phyloP scores from a whole-genome alignment of 2,113 vertebrate genomes.

The Orycteropus afer region DNA sequence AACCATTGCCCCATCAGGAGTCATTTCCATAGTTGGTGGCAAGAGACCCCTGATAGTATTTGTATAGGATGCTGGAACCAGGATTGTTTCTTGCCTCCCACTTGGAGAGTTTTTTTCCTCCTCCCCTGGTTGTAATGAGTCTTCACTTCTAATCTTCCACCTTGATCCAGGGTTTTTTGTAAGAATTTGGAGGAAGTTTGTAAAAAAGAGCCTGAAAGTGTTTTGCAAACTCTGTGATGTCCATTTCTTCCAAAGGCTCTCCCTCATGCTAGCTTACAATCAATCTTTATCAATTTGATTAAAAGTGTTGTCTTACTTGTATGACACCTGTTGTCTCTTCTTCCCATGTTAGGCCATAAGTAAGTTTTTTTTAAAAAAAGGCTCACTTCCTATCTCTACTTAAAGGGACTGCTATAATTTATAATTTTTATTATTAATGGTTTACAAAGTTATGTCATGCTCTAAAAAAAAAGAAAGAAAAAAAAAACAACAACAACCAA shows the following conservation, averaged over 20 bases:
- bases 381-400: background rate
- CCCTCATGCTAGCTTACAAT: background rate
- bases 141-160: background rate
- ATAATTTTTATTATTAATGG: background rate
- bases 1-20: too few relatives aligned
- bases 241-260: background rate
- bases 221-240: background rate
- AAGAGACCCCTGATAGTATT: background rate
- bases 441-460: constrained; percentile 19
- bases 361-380: background rate
- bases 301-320: background rate
- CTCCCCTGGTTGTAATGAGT: background rate
- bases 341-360: background rate
- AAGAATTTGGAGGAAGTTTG: background rate
- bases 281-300: background rate
- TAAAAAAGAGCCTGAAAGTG: background rate
- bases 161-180: background rate
- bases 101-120: background rate
- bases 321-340: background rate
- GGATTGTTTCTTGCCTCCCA: background rate
- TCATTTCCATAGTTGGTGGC: too few relatives aligned
- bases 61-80: background rate
- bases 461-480: too few relatives aligned
- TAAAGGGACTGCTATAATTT: background rate
- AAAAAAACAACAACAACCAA: too few relatives aligned